Evolutionary conservation across 2,888 invertebrate genomes (phyloP), one percentile per base, ranked within the genome.

Genomic region (Agonopterix subpropinquella): DNA sequence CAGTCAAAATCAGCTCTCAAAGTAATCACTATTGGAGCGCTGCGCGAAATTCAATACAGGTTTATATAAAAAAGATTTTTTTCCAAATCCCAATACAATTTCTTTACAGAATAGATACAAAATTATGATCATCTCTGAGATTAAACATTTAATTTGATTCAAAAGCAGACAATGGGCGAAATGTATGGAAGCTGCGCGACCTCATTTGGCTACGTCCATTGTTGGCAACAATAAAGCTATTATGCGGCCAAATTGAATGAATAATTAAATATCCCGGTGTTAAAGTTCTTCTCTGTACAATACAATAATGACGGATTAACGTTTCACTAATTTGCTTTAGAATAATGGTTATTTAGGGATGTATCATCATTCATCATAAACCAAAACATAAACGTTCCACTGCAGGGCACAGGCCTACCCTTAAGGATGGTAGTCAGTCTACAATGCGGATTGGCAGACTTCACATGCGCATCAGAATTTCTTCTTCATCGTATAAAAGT

Each of bases 201-300:
- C 43, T 39, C 44, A 41, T 45, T 48, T 44, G 8, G 15, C 44
- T 35, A 10, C n/a, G 28, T 10, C 43, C 47, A 52, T 52, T 49
- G 49, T 48, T 48, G 50, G 39, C 45, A 46, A 50, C 53, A 50
- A 53, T 50, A 46, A 50, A 43, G 49, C 51, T 49, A 53, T 53
- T 53, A 53, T 45, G 44, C 41, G 37, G 43, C 52, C 39, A 47
- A 52, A 52, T 52, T 52, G 52, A 49, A 49, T 47, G 52, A 49
- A 52, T 52, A 52, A 52, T 52, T 52, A 52, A 52, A 49, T 52
- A 8, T 41, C 13, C 15, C 37, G 43, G 28, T 11, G 36, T 10
- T 9, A 36, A 35, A 44, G n/a, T 5, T 28, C 18, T 2, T 18
- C 35, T 8, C 7, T 43, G 18, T 39, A 36, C 47, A 36, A 41